Percentiles rank a stretch among this genome's conserved stretches.
Conservation (phyloP, 2,113 vertebrate species). For the Ctenodactylus gundi region DNA sequence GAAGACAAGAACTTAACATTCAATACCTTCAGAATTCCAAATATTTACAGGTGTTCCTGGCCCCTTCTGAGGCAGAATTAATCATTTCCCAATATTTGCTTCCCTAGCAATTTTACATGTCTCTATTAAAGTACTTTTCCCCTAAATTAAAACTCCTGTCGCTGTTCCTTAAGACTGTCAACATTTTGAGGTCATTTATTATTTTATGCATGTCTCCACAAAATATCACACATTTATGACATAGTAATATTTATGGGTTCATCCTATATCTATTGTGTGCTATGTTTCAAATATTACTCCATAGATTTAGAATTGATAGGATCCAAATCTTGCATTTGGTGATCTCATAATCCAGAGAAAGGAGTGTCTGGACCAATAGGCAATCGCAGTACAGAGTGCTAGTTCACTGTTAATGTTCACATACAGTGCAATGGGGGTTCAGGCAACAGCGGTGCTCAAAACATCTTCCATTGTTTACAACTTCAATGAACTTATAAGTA, state of each 20-base stretch:
- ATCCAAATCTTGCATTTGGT: not conserved
- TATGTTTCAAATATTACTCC: not conserved
- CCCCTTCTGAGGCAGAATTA: not conserved
- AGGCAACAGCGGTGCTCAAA: not conserved
- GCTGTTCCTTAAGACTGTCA: not conserved
- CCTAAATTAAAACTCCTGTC: not conserved
- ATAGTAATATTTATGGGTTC: not conserved
- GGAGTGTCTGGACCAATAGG: accelerated
- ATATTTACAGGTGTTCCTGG: not conserved
- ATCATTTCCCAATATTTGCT: not conserved
- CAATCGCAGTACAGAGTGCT: not conserved
- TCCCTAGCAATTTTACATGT: not conserved
- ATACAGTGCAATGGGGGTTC: accelerated
- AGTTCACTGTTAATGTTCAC: not conserved
- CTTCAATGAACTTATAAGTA: not conserved
- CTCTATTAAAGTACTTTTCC: not conserved
- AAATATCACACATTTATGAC: not conserved
- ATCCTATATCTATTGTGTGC: not conserved
- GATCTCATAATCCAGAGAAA: not conserved
- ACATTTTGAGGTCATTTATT: not conserved
- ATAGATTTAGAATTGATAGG: not conserved
- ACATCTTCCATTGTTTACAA: not conserved
- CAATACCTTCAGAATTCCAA: not conserved
- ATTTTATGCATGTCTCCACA: not conserved
- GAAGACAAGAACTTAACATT: not conserved